Evolutionary conservation across 2,113 vertebrate genomes (phyloP), one percentile per base, ranked within the genome.

Genomic region (Solea senegalensis): DNA sequence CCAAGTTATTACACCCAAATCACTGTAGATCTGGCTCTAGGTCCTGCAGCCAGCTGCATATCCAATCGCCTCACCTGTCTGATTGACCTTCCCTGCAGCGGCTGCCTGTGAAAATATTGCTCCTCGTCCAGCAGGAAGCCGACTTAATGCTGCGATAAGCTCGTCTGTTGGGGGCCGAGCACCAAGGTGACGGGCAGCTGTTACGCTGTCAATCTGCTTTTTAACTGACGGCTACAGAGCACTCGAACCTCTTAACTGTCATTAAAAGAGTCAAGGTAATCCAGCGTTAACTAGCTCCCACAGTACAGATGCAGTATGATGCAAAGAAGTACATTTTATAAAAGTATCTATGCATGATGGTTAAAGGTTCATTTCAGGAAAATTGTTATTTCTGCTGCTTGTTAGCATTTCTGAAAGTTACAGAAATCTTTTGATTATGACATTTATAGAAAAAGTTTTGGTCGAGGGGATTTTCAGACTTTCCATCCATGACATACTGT

Each of bases 1-100:
- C 49, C 41, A 61, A 14, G 56, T 76, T 70, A 76, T 82, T 86
- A 76, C 65, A 9, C 15, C 16, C 48, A 45, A 39, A 83, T 82
- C 53, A n/a, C 53, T 83, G 27, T 66, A 70, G 54, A 87, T 62
- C 11, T 40, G 61, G 65, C 69, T 68, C 21, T 26, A 59, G 56
- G 55, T 74, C 43, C 39, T 56, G 8, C 67, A 41, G 54, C 62
- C 62, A 55, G 67, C 72, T 75, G 76, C 56, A 70, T 53, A 28
- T 51, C 27, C 59, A 56, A 53, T 62, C 27, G 44, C 34, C 63
- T 75, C 64, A 46, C 57, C 46, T 5, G 43, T 62, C 40, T 49
- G 59, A 72, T 41, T 15, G 15, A 34, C 34, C 34, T 34, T 34
- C 34, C 34, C 34, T 34, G 2, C 34, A 34, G 34, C 5, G 34